Conservation (phyloP, 2,888 invertebrate species). For the Phyto melanocephala region DNA sequence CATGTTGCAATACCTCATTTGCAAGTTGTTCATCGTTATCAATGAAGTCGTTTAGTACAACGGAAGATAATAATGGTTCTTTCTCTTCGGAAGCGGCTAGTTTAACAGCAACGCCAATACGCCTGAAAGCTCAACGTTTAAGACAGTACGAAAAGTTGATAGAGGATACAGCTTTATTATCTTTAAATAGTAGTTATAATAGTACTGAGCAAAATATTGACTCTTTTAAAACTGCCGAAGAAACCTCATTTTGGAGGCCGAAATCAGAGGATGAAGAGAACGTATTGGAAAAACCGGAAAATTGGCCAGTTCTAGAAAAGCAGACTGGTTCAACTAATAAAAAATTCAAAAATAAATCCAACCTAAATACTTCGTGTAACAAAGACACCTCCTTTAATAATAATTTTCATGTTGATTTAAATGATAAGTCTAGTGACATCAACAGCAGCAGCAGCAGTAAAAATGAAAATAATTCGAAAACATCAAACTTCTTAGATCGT, state of each 20-base stretch:
- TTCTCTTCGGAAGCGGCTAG: not conserved
- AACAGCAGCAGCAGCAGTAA: not conserved
- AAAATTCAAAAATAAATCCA: not conserved
- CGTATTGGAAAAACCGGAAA: not conserved
- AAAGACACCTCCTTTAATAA: no score
- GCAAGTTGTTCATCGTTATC: conserved; percentile 8
- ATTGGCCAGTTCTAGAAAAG: conserved; percentile 23
- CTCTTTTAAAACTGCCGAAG: conserved; percentile 2
- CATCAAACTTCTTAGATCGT: conserved; percentile 29
- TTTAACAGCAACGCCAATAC: not conserved
- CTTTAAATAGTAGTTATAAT: not conserved
- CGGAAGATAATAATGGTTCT: not conserved
- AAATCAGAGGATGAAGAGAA: not conserved
- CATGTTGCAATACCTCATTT: conserved; percentile 17
- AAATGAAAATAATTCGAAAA: not conserved
- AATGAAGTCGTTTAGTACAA: conserved; percentile 16
- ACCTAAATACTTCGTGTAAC: not conserved
- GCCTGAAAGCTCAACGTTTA: conserved; percentile 2
- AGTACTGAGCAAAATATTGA: not conserved
- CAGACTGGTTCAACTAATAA: not conserved
- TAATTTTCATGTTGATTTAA: not conserved
- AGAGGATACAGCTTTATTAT: conserved; percentile 16
- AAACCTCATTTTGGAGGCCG: conserved; percentile 4
- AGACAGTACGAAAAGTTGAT: conserved; percentile 41
- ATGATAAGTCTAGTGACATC: not conserved